Evolutionary conservation across 2,113 vertebrate genomes (phyloP).

Genomic region (Solea senegalensis): DNA sequence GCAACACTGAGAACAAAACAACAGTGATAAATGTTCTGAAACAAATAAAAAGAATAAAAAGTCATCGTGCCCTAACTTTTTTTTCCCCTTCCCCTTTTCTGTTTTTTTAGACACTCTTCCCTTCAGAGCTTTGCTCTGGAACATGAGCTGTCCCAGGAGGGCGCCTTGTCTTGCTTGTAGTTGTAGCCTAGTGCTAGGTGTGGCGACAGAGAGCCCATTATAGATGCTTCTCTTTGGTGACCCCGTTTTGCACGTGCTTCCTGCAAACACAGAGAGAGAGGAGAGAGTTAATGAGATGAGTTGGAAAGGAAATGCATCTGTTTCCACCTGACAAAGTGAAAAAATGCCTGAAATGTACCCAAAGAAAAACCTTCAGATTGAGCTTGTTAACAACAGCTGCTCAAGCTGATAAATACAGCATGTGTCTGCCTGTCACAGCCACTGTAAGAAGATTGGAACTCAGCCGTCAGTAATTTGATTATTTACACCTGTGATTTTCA

Average conservation of each 20-base stretch:
- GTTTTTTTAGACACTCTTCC: conserved; percentile 23
- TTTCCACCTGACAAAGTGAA: too few species aligned
- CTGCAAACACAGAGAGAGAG: conserved; percentile 39
- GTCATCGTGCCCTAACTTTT: conserved; percentile 20
- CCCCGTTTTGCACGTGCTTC: conserved; percentile 86
- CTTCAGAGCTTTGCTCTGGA: conserved; percentile 16
- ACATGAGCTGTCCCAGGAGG: conserved; percentile 35
- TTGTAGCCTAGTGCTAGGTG: conserved; percentile 64
- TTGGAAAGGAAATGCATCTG: too few species aligned
- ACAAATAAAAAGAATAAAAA: conserved; percentile 44
- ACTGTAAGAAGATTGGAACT: too few species aligned
- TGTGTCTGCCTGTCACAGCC: too few species aligned
- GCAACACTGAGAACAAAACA: conserved; percentile 45
- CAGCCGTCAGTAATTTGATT: too few species aligned
- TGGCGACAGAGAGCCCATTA: conserved; percentile 72
- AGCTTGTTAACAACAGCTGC: too few species aligned
- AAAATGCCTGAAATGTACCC: too few species aligned
- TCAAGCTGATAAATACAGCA: too few species aligned
- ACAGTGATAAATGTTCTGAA: conserved; percentile 58
- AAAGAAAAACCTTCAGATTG: too few species aligned
- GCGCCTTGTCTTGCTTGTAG: conserved; percentile 47
- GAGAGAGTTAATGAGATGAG: neutral
- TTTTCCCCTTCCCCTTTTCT: conserved; percentile 19
- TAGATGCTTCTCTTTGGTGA: conserved; percentile 87
- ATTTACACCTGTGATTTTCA: too few species aligned